Evolutionary conservation across 2,797 vertebrate genomes (phyloP), one percentile per base, ranked within the genome.

Genomic region (Gobio occitaniae): DNA sequence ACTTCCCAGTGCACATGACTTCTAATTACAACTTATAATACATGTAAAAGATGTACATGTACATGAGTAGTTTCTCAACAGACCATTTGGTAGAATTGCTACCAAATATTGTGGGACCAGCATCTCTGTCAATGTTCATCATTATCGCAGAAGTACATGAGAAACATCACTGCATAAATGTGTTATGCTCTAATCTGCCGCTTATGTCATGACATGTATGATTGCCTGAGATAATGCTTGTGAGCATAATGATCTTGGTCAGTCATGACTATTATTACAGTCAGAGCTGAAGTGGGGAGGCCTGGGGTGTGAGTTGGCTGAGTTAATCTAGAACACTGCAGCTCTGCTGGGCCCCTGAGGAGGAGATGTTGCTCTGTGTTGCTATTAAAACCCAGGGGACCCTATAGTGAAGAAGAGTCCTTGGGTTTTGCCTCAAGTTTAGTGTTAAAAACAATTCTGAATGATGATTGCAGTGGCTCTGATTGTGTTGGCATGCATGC

Each of bases 331-430:
- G 63, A 61, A 47, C 38, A 32, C 54, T 75, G 66, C 50, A n/a
- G 50, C 56, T 83, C 76, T 69, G 80, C 76, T 87, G 72, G 86
- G 85, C 69, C 89, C 87, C 88, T 83, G 80, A 86, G 41, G 90
- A 85, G 71, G 90, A 89, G 41, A 89, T 84, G 25, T 36, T 25
- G 86, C 82, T 89, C 84, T 81, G 88, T 85, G 88, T 88, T 87
- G 91, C 89, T 87, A 82, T 91, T 89, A 48, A 91, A 89, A 87
- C 90, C 78, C 87, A 87, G 83, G 90, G 91, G 91, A 94, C 91
- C 92, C 89, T 87, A 86, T 90, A 90, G 82, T 87, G 91, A 90
- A 91, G 91, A 87, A 90, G 81, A 90, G 88, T 91, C 90, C 91
- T 90, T 83, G 86, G 87, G 92, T 90, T 91, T 88, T 85, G 87